Evolutionary conservation across 2,113 vertebrate genomes (phyloP), one percentile per base, ranked within the genome.

Genomic region (Sisor rabdophorus): DNA sequence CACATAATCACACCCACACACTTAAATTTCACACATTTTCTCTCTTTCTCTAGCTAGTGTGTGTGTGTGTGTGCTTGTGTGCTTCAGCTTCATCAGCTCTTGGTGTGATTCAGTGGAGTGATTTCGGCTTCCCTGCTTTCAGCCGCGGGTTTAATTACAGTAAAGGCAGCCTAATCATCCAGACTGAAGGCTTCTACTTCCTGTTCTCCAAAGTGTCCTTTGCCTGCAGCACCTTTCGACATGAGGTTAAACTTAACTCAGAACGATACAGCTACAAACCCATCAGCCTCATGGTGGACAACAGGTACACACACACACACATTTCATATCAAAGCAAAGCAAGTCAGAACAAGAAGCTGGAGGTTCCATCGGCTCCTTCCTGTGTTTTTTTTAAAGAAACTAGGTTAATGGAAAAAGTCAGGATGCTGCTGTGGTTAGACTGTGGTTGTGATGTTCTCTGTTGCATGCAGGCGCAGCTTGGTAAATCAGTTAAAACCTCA

Each of bases 191-290:
- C 2, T 75, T 79, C 77, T 92, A 92, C 85, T 91, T 83, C 83
- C 53, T 92, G 54, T 92, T 90, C 83, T 88, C 88, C 75, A 92
- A 90, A 81, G 65, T 92, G 52, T 71, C 85, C 28, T 6, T 89
- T 26, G 58, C 79, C 7, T 88, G 88, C 82, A 44, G 0, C 0
- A 52, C 56, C 7, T 77, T 87, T 82, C 79, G 76, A 59, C 91
- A 92, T 74, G 81, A 24, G 7, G 77, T 92, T 69, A 76, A 84
- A 77, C 83, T 68, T 30, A 0, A 36, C n/a, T 86, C 87, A 0
- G 24, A 1, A 0, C 86, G 81, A 4, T 90, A 92, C 52, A 79
- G 82, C 36, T 61, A 1, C 0, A 0, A 0, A 0, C 1, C 83
- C 0, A 65, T 90, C 4, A 77, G 75, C 11, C 86, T 92, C 1